Evolutionary conservation across 2,113 vertebrate species (phyloP).

Genomic region (Pheucticus melanocephalus): DNA sequence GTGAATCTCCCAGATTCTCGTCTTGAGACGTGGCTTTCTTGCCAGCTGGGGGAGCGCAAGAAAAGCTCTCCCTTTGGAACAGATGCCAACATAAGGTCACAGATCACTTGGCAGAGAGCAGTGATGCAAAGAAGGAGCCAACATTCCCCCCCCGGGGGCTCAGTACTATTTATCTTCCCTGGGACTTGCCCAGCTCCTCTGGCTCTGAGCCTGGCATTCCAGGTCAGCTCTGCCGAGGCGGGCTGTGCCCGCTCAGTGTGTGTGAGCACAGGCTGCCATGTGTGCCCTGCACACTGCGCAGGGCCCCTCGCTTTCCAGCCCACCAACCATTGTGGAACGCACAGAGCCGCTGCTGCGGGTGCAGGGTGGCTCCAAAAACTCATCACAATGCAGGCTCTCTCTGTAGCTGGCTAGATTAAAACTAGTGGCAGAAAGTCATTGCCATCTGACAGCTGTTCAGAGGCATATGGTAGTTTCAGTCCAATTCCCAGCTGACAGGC

Average conservation of each 20-base stretch:
- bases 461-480: slow-evolving; percentile 51
- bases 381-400: background rate
- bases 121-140: slow-evolving; percentile 25
- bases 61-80: slow-evolving; percentile 37
- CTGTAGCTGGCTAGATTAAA: slow-evolving; percentile 40
- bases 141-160: background rate
- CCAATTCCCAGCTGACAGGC: slow-evolving; percentile 29
- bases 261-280: background rate
- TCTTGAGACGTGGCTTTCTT: slow-evolving; percentile 9
- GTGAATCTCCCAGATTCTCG: background rate
- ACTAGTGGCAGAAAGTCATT: slow-evolving; percentile 40
- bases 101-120: slow-evolving; percentile 58
- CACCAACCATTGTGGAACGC: background rate
- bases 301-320: background rate
- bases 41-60: slow-evolving; percentile 18
- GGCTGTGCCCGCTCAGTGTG: background rate
- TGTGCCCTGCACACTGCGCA: accelerated
- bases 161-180: slow-evolving; percentile 57
- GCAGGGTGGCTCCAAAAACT: background rate
- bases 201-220: slow-evolving; percentile 41
- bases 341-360: background rate
- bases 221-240: background rate
- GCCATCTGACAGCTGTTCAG: slow-evolving; percentile 60
- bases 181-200: slow-evolving; percentile 43
- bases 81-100: slow-evolving; percentile 56